Percentiles rank a stretch among this genome's conserved stretches.
phyloP scores from a whole-genome alignment of 2,113 vertebrate species.

The Ailurus styani region DNA sequence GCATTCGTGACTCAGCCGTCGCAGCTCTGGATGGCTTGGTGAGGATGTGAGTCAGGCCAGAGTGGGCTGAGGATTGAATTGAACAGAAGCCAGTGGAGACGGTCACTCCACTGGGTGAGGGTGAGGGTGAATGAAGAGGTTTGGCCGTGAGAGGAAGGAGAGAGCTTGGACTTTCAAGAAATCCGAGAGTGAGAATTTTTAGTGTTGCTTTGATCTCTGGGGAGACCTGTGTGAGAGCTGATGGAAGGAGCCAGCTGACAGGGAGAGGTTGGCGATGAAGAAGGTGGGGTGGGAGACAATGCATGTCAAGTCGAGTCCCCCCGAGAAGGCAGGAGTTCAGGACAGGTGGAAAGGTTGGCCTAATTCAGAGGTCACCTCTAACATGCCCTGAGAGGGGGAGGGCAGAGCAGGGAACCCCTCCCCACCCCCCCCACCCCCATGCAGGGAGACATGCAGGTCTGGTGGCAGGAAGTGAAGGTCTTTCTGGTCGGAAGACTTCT shows the following conservation, averaged over 20 bases:
- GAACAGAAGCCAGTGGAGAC: not conserved
- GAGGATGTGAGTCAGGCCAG: not conserved
- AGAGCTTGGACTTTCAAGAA: not conserved
- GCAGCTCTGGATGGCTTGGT: not conserved
- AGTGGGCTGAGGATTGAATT: no score
- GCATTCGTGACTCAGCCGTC: not conserved
- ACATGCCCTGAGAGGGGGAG: no score
- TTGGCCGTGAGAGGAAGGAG: not conserved
- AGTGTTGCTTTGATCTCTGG: not conserved
- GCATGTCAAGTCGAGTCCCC: not conserved
- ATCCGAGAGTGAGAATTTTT: not conserved
- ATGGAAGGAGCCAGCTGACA: not conserved
- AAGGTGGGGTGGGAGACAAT: not conserved
- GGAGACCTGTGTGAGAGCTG: not conserved
- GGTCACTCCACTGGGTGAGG: not conserved
- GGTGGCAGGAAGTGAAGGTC: constrained; percentile 46
- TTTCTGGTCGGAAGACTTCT: constrained; percentile 37
- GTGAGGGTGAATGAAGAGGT: no score
- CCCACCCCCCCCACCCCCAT: not conserved
- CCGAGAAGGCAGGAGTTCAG: not conserved
- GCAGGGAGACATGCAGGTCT: not conserved
- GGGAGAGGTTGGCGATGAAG: not conserved
- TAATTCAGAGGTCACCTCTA: not conserved
- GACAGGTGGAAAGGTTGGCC: not conserved
- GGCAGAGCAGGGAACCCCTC: not conserved